Conservation (phyloP, 2,113 vertebrate genomes). For the Cyphomyrus discorhynchus region DNA sequence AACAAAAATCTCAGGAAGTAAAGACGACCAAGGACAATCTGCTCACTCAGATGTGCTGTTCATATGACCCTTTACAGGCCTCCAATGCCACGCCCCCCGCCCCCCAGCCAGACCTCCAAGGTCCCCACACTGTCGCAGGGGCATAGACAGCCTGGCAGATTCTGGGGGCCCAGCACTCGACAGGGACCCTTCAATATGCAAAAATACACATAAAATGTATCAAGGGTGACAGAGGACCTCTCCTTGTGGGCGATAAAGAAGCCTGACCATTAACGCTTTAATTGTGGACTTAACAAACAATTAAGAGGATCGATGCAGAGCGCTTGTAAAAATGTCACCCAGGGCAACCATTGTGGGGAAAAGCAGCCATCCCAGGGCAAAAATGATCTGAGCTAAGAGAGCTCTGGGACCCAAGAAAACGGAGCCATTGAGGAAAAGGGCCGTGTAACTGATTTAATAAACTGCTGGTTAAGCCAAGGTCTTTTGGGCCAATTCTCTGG, state of each 20-base stretch:
- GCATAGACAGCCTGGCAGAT: background rate
- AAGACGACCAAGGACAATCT: background rate
- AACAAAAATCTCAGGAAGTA: background rate
- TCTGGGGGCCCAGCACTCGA: background rate
- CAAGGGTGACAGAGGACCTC: background rate
- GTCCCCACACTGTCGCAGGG: background rate
- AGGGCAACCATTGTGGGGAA: background rate
- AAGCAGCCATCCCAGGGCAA: background rate
- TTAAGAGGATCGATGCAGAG: slow-evolving; percentile 39
- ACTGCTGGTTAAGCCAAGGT: slow-evolving; percentile 31
- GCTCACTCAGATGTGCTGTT: background rate
- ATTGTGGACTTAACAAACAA: slow-evolving; percentile 41
- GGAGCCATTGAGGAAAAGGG: slow-evolving; percentile 9
- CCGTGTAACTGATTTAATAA: slow-evolving; percentile 23
- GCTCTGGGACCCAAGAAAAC: background rate
- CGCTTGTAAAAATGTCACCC: slow-evolving; percentile 28
- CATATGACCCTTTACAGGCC: background rate
- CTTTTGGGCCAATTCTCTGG: slow-evolving; percentile 10
- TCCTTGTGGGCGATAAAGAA: slow-evolving; percentile 2
- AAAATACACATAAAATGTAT: background rate
- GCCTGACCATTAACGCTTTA: slow-evolving; percentile 35
- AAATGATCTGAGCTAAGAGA: background rate
- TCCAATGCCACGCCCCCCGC: background rate
- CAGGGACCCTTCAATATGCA: background rate
- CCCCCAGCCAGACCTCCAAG: background rate